Base-by-base conservation (phyloP, 2,888 invertebrate species). In the Drosophila testacea region DNA sequence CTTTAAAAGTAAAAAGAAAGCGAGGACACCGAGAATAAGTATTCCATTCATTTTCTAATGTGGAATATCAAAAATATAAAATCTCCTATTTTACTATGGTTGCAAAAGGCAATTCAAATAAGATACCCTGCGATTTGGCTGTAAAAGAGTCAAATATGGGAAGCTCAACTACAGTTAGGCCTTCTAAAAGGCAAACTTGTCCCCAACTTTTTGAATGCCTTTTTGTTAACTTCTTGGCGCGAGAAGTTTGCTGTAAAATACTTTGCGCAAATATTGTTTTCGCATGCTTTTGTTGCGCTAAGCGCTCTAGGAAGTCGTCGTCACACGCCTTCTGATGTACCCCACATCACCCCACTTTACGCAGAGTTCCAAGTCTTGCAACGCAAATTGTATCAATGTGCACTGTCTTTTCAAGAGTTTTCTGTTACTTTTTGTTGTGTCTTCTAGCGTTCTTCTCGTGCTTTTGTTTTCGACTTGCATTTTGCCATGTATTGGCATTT, bases 191-290 rank as follows among this genome's bases (percentile, higher is more conserved):
- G 66, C 73, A 60, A 83, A 84, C 70, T 84, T 87, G 84, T 84
- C 76, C 62, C 62, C 82, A 84, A 84, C 78, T 84, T 87, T 80
- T 64, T 84, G 85, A 84, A 84, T 87, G 87, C 84, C 82, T 87
- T 77, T 78, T 73, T 72, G 78, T 72, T 80, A 84, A 84, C 87
- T 84, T 84, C 76, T 84, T 80, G 87, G 82, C 82, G 85, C 85
- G 72, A 83, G 87, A 83, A 87, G 72, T 87, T 87, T 76, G 78
- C 77, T 44, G 82, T 67, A 84, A 87, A 84, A 84, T 84, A 84
- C 83, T 84, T 84, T 82, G 84, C 80, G 70, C 87, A 82, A 84
- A 84, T 84, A 84, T 84, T 87, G 87, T 84, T 87, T 87, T 84
- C 83, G 72, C 73, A 72, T 82, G 82, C 85, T 82, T 87, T 84